Conservation (phyloP, 2,797 vertebrate genomes). For the Molossus molossus region DNA sequence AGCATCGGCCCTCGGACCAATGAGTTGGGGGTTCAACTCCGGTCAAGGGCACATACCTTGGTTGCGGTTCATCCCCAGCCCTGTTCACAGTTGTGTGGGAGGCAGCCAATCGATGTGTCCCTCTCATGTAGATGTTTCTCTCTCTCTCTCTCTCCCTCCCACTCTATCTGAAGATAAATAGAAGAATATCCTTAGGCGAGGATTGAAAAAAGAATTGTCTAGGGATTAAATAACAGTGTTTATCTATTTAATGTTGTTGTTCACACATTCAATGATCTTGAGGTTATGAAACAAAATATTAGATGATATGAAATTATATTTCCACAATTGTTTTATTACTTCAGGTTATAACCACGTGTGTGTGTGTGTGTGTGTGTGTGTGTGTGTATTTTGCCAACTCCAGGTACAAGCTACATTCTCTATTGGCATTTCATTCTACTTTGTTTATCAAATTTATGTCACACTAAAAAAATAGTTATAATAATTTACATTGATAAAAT, state of each 20-base stretch:
- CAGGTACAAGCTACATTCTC: background rate
- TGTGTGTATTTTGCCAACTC: background rate
- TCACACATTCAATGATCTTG: background rate
- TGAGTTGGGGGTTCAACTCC: too few relatives aligned
- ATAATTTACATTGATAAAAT: background rate
- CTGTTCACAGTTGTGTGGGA: too few relatives aligned
- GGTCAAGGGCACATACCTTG: too few relatives aligned
- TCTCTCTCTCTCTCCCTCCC: too few relatives aligned
- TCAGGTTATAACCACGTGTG: background rate
- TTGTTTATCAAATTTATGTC: conserved; percentile 9
- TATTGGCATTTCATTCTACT: background rate
- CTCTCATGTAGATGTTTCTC: too few relatives aligned
- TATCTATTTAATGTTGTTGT: background rate
- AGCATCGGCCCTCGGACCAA: too few relatives aligned
- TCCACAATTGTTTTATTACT: background rate
- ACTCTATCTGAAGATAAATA: too few relatives aligned
- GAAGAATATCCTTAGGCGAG: too few relatives aligned
- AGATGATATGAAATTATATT: background rate
- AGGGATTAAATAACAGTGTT: background rate
- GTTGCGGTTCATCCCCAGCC: too few relatives aligned
- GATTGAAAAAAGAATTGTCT: background rate
- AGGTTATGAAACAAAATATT: background rate
- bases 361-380: background rate
- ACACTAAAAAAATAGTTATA: background rate
- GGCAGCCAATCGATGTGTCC: too few relatives aligned